Evolutionary conservation across 1,140 invertebrate species (phyloP).

Genomic region (Cyphomyrmex costatus): DNA sequence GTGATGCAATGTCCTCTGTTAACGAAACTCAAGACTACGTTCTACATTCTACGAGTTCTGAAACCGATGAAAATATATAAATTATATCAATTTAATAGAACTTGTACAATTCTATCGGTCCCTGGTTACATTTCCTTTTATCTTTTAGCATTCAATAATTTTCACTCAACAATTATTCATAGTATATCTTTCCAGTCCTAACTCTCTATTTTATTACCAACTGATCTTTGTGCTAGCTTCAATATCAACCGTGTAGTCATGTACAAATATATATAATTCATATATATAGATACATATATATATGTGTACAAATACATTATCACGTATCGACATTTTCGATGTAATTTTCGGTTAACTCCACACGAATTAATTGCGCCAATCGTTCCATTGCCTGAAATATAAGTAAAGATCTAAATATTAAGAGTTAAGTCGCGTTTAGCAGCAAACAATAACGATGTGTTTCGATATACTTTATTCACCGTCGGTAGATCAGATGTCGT

Average conservation of each 20-base stretch:
- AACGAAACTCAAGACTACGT: conserved; percentile 19
- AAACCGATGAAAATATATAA: neutral
- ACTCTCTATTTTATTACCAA: neutral
- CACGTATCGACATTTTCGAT: conserved; percentile 77
- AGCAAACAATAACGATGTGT: neutral
- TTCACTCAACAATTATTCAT: neutral
- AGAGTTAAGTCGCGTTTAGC: neutral
- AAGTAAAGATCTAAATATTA: neutral
- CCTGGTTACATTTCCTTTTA: conserved; percentile 1
- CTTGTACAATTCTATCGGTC: neutral
- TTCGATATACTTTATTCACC: neutral
- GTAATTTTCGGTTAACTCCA: conserved; percentile 76
- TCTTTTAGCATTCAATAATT: neutral
- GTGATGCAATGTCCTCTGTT: conserved; percentile 47
- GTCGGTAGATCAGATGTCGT: neutral
- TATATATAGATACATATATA: too few relatives aligned
- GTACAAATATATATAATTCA: neutral
- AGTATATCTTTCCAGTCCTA: neutral
- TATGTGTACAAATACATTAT: conserved; percentile 13
- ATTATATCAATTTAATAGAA: neutral
- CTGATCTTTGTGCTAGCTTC: neutral
- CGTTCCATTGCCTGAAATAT: conserved; percentile 80
- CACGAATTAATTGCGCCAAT: conserved; percentile 80
- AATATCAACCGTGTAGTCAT: conserved; percentile 8
- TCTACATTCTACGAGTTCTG: neutral